A percentile compares a stretch with the other conserved stretches of the same genome.
Evolutionary conservation across 2,113 vertebrate genomes (phyloP).

Genomic region (Coreoperca whiteheadi): DNA sequence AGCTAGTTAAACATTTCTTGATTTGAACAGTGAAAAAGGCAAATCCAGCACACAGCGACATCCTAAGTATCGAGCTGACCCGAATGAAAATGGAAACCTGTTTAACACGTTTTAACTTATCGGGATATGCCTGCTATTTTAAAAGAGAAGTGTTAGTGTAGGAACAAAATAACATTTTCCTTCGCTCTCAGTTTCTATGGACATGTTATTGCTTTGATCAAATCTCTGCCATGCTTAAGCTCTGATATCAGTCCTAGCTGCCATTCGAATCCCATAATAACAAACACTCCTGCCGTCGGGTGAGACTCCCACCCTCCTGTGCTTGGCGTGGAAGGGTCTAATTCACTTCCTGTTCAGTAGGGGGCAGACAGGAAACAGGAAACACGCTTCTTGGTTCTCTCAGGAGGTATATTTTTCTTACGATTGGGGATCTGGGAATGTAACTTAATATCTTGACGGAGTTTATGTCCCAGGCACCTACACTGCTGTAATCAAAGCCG

Average conservation of each 20-base stretch:
- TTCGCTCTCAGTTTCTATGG: conserved; percentile 45
- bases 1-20: not conserved
- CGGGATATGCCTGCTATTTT: not conserved
- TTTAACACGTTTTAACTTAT: conserved; percentile 11
- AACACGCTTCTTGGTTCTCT: conserved; percentile 61
- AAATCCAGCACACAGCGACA: not conserved
- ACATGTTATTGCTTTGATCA: conserved; percentile 63
- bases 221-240: conserved; percentile 54
- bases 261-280: conserved; percentile 57
- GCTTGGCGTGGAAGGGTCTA: conserved; percentile 37
- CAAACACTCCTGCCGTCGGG: conserved; percentile 38
- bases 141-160: not conserved
- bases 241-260: conserved; percentile 40
- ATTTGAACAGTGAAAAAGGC: not conserved
- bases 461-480: conserved; percentile 11
- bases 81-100: conserved; percentile 22
- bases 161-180: conserved; percentile 55
- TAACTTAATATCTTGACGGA: conserved; percentile 48
- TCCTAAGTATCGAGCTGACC: not conserved
- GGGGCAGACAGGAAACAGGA: conserved; percentile 70
- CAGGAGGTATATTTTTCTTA: conserved; percentile 62
- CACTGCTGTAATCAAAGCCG: conserved; percentile 24
- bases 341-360: conserved; percentile 70
- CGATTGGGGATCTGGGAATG: conserved; percentile 38
- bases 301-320: not conserved